These are phyloP conservation scores for Luperina testacea DNA, from an alignment of 2,888 invertebrate genomes.

Conservation along the genomic window DNA sequence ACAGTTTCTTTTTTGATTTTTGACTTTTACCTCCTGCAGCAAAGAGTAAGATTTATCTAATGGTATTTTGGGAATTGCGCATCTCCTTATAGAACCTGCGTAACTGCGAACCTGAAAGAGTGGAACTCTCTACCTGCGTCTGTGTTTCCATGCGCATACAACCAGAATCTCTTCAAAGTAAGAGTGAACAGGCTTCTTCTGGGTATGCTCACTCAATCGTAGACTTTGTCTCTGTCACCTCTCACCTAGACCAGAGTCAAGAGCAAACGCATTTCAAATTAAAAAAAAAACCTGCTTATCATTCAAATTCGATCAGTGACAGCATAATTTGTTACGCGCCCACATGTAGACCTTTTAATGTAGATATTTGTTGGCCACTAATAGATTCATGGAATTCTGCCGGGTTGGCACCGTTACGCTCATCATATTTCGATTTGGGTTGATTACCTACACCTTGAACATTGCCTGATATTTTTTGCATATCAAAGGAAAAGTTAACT, in stretches of 20 bases:
- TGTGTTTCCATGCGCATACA: too few species aligned
- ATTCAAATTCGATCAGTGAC: constrained; percentile 25
- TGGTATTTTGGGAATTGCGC: constrained; percentile 3
- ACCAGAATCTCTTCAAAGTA: too few species aligned
- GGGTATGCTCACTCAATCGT: too few species aligned
- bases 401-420: constrained; percentile 15
- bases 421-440: constrained; percentile 41
- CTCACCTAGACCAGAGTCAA: too few species aligned
- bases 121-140: too few species aligned
- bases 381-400: constrained; percentile 35
- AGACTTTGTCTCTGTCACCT: too few species aligned
- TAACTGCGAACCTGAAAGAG: too few species aligned
- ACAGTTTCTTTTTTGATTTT: constrained; percentile 20
- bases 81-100: background rate
- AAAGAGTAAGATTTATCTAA: background rate
- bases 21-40: background rate
- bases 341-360: background rate
- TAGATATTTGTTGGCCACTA: constrained; percentile 11
- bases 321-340: constrained; percentile 22
- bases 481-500: background rate
- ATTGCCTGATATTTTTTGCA: constrained; percentile 22
- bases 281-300: background rate
- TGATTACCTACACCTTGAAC: constrained; percentile 19
- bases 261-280: too few species aligned
- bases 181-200: too few species aligned